Conservation (phyloP, 1,140 invertebrate genomes). For the Lepidotrigona ventralis region DNA sequence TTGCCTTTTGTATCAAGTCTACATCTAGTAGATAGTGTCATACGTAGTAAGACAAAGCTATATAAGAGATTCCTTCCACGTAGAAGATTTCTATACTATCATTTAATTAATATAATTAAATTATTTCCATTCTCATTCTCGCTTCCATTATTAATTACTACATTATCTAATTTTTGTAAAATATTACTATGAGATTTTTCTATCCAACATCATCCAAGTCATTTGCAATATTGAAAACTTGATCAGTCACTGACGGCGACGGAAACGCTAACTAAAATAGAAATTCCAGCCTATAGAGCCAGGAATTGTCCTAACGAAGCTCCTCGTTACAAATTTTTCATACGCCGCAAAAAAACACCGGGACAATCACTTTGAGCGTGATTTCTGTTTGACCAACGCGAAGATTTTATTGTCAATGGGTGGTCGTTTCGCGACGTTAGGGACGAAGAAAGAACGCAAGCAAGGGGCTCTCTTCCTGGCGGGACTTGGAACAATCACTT, state of each 20-base stretch:
- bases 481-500: not conserved
- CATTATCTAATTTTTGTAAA: too few species aligned
- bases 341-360: not conserved
- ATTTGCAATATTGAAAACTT: too few species aligned
- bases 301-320: not conserved
- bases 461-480: too few species aligned
- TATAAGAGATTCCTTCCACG: too few species aligned
- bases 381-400: not conserved
- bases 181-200: too few species aligned
- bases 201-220: too few species aligned
- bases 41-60: not conserved
- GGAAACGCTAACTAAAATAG: not conserved
- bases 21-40: not conserved
- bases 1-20: too few species aligned
- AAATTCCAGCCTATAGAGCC: not conserved
- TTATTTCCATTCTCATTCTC: too few species aligned
- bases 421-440: conserved; percentile 52
- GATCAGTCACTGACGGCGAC: too few species aligned
- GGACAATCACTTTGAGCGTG: not conserved
- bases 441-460: conserved; percentile 44
- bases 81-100: not conserved
- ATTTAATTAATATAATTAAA: too few species aligned
- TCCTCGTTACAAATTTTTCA: not conserved
- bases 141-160: too few species aligned
- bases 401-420: conserved; percentile 62